Evolutionary conservation across 2,113 vertebrate genomes (phyloP).

Genomic region (Phylloscopus trochiloides): DNA sequence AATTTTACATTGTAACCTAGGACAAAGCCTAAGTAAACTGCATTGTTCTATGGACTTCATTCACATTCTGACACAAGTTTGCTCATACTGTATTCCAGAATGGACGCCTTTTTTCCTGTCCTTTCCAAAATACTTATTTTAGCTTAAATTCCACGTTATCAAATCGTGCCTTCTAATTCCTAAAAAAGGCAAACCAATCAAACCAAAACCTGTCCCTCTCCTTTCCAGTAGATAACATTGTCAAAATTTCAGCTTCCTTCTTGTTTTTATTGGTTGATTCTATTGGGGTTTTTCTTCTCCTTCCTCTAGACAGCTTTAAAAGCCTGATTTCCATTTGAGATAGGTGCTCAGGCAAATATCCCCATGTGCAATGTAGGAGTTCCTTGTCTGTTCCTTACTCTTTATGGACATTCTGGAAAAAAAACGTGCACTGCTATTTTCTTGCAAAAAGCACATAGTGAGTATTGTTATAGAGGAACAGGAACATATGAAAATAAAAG

Average conservation of each 20-base stretch:
- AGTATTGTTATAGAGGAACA: not conserved
- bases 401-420: not conserved
- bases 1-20: too few species aligned
- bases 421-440: not conserved
- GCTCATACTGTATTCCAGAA: not conserved
- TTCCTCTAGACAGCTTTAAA: not conserved
- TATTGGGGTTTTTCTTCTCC: not conserved
- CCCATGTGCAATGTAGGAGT: not conserved
- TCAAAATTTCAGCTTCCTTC: not conserved
- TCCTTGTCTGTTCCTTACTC: not conserved
- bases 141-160: not conserved
- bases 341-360: not conserved
- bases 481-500: not conserved
- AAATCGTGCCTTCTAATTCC: not conserved
- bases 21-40: not conserved
- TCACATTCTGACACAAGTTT: not conserved
- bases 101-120: rapidly evolving
- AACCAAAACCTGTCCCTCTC: not conserved
- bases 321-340: not conserved
- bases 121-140: not conserved
- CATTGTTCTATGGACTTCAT: not conserved
- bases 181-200: not conserved
- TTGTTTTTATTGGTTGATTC: not conserved
- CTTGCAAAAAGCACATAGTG: not conserved
- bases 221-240: not conserved